These are phyloP conservation scores for Digitonthophagus gazella DNA, from an alignment of 2,888 invertebrate species.

Conservation along the genomic window DNA sequence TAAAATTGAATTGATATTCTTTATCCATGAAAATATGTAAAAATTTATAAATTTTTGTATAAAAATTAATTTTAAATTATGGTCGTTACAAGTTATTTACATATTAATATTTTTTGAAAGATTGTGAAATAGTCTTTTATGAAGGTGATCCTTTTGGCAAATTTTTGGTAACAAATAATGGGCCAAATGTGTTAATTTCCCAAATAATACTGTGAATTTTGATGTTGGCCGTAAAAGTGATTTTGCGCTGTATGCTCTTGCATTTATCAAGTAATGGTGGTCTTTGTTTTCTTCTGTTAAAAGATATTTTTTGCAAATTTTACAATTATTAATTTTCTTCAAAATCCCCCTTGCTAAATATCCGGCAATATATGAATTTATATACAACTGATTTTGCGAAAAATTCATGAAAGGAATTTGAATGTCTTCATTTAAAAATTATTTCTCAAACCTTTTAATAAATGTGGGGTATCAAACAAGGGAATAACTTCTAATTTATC, in stretches of 20 bases:
- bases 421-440: slow-evolving; percentile 20
- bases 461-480: slow-evolving; percentile 26
- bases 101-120: background rate
- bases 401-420: no score
- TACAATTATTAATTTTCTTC: background rate
- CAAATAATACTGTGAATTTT: background rate
- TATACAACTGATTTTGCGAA: no score
- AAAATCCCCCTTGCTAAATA: no score
- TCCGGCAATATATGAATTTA: no score
- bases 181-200: background rate
- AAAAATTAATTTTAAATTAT: background rate
- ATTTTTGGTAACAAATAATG: background rate
- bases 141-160: background rate
- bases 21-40: background rate
- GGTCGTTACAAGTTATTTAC: background rate
- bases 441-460: slow-evolving; percentile 26
- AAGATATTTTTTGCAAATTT: background rate
- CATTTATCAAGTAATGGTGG: background rate
- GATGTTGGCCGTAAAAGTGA: background rate
- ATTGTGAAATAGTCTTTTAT: background rate
- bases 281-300: background rate
- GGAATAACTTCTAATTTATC: slow-evolving; percentile 24
- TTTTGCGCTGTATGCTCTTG: background rate
- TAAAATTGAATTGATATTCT: background rate
- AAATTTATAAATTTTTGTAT: background rate